Conservation (phyloP, 2,797 vertebrate species). For the Arvicola amphibius region DNA sequence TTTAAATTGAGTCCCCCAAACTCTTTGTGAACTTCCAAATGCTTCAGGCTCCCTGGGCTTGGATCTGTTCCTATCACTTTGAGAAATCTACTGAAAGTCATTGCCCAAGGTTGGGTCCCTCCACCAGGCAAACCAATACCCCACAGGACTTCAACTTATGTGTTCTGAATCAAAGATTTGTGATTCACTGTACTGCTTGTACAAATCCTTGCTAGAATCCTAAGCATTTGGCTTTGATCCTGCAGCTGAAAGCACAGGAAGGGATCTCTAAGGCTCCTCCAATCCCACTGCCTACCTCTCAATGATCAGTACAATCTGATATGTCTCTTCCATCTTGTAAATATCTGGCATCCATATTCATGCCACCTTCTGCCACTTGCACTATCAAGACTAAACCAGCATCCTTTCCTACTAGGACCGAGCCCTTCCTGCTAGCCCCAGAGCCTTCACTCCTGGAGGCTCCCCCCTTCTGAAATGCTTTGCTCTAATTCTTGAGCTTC, state of each 20-base stretch:
- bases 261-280: accelerated
- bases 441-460: background rate
- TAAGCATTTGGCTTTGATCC: background rate
- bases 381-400: background rate
- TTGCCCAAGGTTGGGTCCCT: background rate
- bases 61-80: background rate
- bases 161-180: background rate
- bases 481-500: background rate
- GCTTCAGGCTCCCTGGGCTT: background rate
- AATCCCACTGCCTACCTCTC: background rate
- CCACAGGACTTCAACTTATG: background rate
- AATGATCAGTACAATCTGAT: background rate
- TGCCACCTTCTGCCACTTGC: background rate
- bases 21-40: background rate
- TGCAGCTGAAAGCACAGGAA: background rate
- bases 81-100: background rate
- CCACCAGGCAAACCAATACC: background rate
- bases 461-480: background rate
- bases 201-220: background rate
- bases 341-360: background rate
- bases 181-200: background rate
- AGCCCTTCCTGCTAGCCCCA: background rate
- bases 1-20: background rate
- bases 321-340: background rate
- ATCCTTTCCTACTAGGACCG: background rate